Conservation (phyloP, 2,888 invertebrate genomes). For the Slavum lentiscoides region DNA sequence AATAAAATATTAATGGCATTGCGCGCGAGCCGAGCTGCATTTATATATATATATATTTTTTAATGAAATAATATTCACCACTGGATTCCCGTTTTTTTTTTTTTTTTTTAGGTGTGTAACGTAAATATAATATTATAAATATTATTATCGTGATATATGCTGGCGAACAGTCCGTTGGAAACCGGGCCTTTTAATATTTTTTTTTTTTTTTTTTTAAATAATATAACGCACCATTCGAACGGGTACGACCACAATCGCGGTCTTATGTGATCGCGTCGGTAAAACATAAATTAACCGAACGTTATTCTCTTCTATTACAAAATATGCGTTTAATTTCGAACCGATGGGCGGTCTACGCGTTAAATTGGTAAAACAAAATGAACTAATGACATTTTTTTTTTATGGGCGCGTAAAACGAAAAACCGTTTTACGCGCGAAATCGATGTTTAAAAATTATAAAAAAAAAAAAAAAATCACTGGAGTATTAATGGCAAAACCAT, state of each 20-base stretch:
- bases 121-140: background rate
- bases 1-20: slow-evolving; percentile 23
- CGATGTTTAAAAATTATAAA: too few species aligned
- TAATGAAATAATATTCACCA: slow-evolving; percentile 27
- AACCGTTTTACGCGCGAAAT: too few species aligned
- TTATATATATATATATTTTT: background rate
- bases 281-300: slow-evolving; percentile 6
- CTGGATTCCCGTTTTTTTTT: background rate
- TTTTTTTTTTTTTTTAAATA: background rate
- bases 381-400: slow-evolving; percentile 1
- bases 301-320: background rate
- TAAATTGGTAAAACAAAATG: background rate
- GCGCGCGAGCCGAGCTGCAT: background rate
- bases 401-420: too few species aligned
- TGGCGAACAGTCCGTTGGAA: background rate
- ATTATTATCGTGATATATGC: background rate
- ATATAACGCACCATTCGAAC: background rate
- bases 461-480: too few species aligned
- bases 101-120: background rate
- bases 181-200: too few species aligned
- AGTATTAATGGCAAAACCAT: too few species aligned
- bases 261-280: background rate
- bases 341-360: slow-evolving; percentile 5
- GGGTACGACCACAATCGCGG: background rate
- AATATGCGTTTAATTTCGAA: slow-evolving; percentile 3